Evolutionary conservation across 92 coral and sea anemone species (phyloP), one percentile per base, ranked within the genome.

Genomic region (Desmophyllum pertusum): DNA sequence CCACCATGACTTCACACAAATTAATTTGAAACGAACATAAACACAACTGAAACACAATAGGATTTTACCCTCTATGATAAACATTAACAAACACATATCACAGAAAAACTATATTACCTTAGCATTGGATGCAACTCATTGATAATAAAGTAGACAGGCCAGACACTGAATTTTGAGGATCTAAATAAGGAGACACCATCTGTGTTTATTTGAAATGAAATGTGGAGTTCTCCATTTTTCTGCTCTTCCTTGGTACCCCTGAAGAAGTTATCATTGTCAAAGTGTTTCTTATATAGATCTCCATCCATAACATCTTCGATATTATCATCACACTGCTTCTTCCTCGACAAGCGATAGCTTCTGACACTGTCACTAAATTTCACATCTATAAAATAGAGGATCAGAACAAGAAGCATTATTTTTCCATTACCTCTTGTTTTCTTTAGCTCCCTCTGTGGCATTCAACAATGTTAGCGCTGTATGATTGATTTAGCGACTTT

Each of bases 221-320:
- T 37, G 70, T 87, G 90, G 6, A 81, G 33, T 48, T 80, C 90
- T 21, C n/a, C 57, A 31, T 43, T 7, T 29, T 59, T 87, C 30
- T 82, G n/a, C 2, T n/a, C 7, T 14, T 11, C 18, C 36, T 36
- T 25, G n/a, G 90, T 48, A 13, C 86, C 81, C 7, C 42, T 51
- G 30, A 87, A 66, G 75, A 65, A 87, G 13, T 75, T 36, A 81
- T 87, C 83, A 0, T 15, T 15, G 0, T 41, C 79, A 75, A 81
- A 81, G 40, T 87, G 90, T 38, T 64, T 63, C 51, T 75, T 87
- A 53, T 87, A 87, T 13, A 87, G 75, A 31, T 42, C 43, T 11
- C 86, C 86, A 75, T 87, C 86, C 73, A 80, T 73, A 5, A 87
- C 75, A 62, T 87, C 90, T 81, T 87, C 90, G 81, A 87, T 87